Evolutionary conservation across 2,113 vertebrate genomes (phyloP), one percentile per base, ranked within the genome.

Genomic region (Campylomormyrus tamandua): DNA sequence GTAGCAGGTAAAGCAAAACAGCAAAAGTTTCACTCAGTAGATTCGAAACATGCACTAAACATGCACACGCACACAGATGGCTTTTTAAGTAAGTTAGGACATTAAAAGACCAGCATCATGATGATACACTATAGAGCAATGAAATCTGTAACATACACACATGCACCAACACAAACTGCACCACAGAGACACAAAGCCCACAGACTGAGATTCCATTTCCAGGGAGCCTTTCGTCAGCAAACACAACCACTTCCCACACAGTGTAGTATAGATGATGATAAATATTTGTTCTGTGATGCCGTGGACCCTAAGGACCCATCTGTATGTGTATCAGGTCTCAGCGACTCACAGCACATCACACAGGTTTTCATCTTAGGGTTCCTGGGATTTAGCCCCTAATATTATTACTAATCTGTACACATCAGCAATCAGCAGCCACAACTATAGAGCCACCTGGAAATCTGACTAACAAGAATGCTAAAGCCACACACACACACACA

Each of bases 201-300:
- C 90, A 90, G 83, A 87, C 91, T 74, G 80, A 91, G 93, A 95
- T 94, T 91, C 92, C 92, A 95, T 94, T 95, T 94, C 93, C 94
- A 95, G 93, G 91, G 90, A 94, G 89, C 74, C 1, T 42, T 91
- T 92, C 91, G 93, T 93, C 91, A 87, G 90, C 89, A 58, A 87
- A 90, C 87, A 70, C 90, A 87, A 39, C 86, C 70, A 58, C 92
- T 91, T 93, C 91, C 90, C 90, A 91, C 83, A 90, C 92, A 90
- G 88, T 50, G 86, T 74, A 91, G 89, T 70, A 87, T 62, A n/a
- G 6, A 50, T 87, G 66, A 90, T 89, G 87, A 77, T 88, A 92
- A 94, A 93, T 92, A 90, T 42, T 19, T 84, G 17, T 13, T 80
- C 24, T 66, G 58, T 45, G 58, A 62, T 45, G 62, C 35, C 15